These are phyloP conservation scores for Eugnorisma glareosa DNA, from an alignment of 2,888 invertebrate species.

Conservation along the genomic window DNA sequence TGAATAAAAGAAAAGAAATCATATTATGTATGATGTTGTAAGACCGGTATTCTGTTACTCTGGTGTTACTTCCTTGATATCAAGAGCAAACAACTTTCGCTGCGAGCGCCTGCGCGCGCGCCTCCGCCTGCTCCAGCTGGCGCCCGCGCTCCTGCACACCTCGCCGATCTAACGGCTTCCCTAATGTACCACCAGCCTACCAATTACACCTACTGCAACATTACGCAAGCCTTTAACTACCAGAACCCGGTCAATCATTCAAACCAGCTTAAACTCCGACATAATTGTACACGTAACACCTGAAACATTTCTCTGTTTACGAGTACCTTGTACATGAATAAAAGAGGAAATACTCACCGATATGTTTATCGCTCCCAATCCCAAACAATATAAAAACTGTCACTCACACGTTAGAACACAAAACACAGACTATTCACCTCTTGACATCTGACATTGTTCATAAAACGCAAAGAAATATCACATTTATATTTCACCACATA, in stretches of 20 bases:
- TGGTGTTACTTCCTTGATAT: constrained; percentile 83
- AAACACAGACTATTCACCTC: constrained; percentile 89
- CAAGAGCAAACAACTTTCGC: constrained; percentile 89
- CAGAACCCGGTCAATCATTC: constrained; percentile 64
- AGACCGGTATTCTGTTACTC: constrained; percentile 75
- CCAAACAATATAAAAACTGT: constrained; percentile 89
- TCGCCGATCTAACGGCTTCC: constrained; percentile 56
- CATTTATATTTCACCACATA: constrained; percentile 82
- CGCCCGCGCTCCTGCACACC: constrained; percentile 68
- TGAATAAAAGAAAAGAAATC: constrained; percentile 54
- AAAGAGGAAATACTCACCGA: constrained; percentile 85
- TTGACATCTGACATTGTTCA: constrained; percentile 89
- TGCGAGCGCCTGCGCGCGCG: constrained; percentile 69
- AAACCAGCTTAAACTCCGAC: constrained; percentile 57
- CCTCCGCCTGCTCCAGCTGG: constrained; percentile 66
- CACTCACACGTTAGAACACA: constrained; percentile 88
- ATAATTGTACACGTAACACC: constrained; percentile 69
- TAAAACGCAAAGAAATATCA: constrained; percentile 78
- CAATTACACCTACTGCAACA: constrained; percentile 70
- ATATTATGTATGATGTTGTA: constrained; percentile 68
- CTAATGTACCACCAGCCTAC: constrained; percentile 61
- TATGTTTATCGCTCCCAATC: constrained; percentile 88
- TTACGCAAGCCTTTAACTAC: constrained; percentile 77
- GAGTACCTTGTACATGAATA: constrained; percentile 66
- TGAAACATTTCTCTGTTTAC: constrained; percentile 64